phyloP scores from a whole-genome alignment of 2,888 invertebrate species.

The Plemyria rubiginata region DNA sequence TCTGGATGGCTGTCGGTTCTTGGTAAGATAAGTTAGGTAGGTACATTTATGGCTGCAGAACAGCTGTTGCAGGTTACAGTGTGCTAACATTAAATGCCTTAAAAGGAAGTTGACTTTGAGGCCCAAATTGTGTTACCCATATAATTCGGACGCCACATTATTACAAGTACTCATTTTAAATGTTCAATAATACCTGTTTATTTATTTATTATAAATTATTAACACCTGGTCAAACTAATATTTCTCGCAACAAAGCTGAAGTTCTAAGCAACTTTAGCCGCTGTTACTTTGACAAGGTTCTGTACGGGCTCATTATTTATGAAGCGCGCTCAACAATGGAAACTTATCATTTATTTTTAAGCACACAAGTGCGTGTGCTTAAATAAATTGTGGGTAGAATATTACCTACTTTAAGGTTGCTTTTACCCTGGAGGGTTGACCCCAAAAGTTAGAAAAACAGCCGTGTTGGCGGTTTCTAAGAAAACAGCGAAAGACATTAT shows the following conservation, averaged over 20 bases:
- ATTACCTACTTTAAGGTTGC: slow-evolving; percentile 17
- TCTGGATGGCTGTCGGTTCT: too few relatives aligned
- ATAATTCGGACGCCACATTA: too few relatives aligned
- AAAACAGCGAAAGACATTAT: background rate
- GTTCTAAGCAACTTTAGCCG: slow-evolving; percentile 1
- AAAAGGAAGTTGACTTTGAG: too few relatives aligned
- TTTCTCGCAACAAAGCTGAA: background rate
- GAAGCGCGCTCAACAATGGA: slow-evolving; percentile 6
- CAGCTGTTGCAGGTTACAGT: too few relatives aligned
- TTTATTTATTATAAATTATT: too few relatives aligned
- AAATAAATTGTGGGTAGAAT: slow-evolving; percentile 24
- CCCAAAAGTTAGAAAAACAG: slow-evolving; percentile 15
- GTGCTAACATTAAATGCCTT: too few relatives aligned
- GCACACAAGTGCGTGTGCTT: slow-evolving; percentile 15
- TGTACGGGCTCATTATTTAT: slow-evolving; percentile 1
- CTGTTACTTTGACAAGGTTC: slow-evolving; percentile 15
- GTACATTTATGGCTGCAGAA: too few relatives aligned
- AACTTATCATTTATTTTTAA: slow-evolving; percentile 28
- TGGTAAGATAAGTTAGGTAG: too few relatives aligned
- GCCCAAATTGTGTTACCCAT: too few relatives aligned
- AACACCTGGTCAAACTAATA: slow-evolving; percentile 10
- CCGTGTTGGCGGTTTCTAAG: background rate
- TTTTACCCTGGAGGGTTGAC: slow-evolving; percentile 15
- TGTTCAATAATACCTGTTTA: too few relatives aligned
- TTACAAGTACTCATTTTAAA: too few relatives aligned